Evolutionary conservation across 1,140 invertebrate species (phyloP), one percentile per base, ranked within the genome.

Genomic region (Antheraea mylitta): DNA sequence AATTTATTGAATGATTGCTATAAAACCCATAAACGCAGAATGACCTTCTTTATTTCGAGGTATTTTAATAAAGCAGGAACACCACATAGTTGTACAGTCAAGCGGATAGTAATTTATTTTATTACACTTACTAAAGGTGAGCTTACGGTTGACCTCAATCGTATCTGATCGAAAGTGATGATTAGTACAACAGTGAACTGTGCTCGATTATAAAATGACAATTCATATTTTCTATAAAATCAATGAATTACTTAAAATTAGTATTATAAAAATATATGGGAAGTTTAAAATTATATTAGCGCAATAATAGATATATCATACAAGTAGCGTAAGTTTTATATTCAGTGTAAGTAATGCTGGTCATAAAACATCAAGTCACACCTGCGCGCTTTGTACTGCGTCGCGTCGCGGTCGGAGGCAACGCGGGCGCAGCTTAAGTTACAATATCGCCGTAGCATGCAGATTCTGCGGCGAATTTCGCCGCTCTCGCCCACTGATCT

Each of bases 401-500:
- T 64, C 64, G 18, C 64, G 18, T 22, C 22, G 69, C 64, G 30
- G 66, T 18, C 58, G 59, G 11, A 16, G 74, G 69, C 64, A 45
- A 75, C 76, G 80, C 80, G 73, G 67, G 70, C 70, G 45, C 60
- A 75, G 70, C 77, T 67, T 42, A 73, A 42, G 75, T 70, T 59
- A 65, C 58, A 61, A 18, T 37, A 68, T 59, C 64, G 36, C 11
- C 37, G 53, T 66, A 37, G 79, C 71, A 76, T 76, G 68, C 77
- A 80, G 77, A 83, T 79, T 88, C 80, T 76, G 80, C 82, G 74
- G 86, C 84, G 75, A 91, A 90, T 83, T 90, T 90, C 87, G 89
- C 87, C 88, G 83, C 86, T 89, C 83, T 91, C 89, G 88, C 88
- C 89, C 89, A 92, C 89, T 92, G 88, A 92, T 92, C 88, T 92